Evolutionary conservation across 1,140 invertebrate species (phyloP).

Genomic region (Vollenhovia emeryi): DNA sequence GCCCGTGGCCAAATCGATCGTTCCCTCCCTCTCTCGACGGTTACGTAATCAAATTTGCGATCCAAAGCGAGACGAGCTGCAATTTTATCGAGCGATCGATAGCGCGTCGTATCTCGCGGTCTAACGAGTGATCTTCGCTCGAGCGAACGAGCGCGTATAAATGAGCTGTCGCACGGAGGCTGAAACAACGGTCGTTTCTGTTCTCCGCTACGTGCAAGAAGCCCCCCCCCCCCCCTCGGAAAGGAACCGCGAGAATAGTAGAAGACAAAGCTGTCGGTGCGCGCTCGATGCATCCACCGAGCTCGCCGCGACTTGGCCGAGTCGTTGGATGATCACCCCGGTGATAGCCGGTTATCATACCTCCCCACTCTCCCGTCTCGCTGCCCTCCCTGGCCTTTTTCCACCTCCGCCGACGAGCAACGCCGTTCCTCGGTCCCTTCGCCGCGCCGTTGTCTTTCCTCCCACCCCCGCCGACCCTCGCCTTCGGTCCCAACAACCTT

Average conservation of each 20-base stretch:
- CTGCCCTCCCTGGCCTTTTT: conserved; percentile 63
- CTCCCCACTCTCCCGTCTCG: conserved; percentile 64
- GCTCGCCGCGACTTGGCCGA: not conserved
- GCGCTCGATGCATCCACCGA: not conserved
- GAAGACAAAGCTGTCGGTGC: not conserved
- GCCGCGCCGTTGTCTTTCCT: conserved; percentile 66
- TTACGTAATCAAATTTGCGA: not conserved
- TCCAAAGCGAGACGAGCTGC: not conserved
- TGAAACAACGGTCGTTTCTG: not conserved
- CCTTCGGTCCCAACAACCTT: conserved; percentile 77
- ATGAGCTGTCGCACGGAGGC: not conserved
- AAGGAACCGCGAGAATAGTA: not conserved
- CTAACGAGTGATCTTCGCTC: not conserved
- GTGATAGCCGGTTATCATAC: conserved; percentile 78
- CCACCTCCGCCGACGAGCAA: conserved; percentile 56
- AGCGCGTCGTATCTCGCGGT: not conserved
- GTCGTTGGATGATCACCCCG: conserved; percentile 52
- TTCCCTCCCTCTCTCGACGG: not conserved
- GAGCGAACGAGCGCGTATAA: not conserved
- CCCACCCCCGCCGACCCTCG: conserved; percentile 68
- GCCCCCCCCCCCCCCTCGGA: not conserved
- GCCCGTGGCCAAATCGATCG: not conserved
- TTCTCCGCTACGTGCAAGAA: not conserved
- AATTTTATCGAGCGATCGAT: not conserved
- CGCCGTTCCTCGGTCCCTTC: conserved; percentile 63